Percentiles rank a stretch among this genome's conserved stretches.
Evolutionary conservation across 1,140 invertebrate species (phyloP).

Genomic region (Ephestia elutella): DNA sequence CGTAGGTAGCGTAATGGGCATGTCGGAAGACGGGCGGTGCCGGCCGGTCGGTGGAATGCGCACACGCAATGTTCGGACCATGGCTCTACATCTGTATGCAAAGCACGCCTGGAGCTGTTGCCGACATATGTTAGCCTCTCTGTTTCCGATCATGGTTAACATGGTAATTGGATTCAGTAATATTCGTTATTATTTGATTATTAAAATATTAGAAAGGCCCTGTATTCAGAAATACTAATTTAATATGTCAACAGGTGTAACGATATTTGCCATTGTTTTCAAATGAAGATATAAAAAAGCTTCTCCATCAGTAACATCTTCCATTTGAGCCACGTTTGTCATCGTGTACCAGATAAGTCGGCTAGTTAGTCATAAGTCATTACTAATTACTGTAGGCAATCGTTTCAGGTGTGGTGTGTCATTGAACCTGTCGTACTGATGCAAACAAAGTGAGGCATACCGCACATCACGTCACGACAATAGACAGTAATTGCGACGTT

Average conservation of each 20-base stretch:
- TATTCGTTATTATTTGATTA: neutral
- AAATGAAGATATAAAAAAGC: no score
- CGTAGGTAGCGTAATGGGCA: conserved; percentile 9
- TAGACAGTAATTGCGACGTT: conserved; percentile 27
- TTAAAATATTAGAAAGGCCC: no score
- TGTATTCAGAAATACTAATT: no score
- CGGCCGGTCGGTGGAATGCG: conserved; percentile 49
- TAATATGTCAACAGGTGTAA: no score
- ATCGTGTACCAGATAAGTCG: no score
- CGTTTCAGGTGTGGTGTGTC: conserved; percentile 23
- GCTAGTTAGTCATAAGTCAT: no score
- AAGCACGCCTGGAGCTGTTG: conserved; percentile 42
- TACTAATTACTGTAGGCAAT: neutral
- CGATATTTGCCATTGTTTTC: no score
- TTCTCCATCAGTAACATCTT: no score
- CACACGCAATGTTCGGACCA: conserved; percentile 39
- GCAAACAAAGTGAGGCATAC: conserved; percentile 13
- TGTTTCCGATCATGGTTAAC: conserved; percentile 18
- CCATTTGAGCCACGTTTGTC: no score
- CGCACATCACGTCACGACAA: conserved; percentile 15
- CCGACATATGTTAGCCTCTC: conserved; percentile 54
- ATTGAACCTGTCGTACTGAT: conserved; percentile 32
- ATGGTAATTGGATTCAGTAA: neutral
- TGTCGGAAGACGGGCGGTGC: conserved; percentile 37
- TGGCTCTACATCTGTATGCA: conserved; percentile 55